Percentiles rank a stretch among this genome's conserved stretches.
phyloP scores from a whole-genome alignment of 2,888 invertebrate genomes.

The Alsophila aescularia region DNA sequence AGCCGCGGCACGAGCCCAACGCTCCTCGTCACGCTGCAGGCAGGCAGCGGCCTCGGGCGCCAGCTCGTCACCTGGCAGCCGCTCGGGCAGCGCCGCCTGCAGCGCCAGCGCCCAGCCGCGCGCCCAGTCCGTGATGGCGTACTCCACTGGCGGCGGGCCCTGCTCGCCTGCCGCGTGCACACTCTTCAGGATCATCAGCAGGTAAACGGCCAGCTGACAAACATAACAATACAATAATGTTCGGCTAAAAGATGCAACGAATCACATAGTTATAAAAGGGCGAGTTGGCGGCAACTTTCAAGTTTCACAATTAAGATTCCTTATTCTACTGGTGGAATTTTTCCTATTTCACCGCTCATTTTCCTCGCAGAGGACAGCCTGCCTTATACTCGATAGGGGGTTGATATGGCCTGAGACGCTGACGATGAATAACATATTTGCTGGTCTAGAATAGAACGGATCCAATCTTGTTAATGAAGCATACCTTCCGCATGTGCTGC shows the following conservation, averaged over 20 bases:
- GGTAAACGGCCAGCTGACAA: constrained; percentile 69
- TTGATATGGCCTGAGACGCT: too few relatives aligned
- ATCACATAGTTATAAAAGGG: too few relatives aligned
- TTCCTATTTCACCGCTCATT: too few relatives aligned
- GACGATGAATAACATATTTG: too few relatives aligned
- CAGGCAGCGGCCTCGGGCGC: constrained; percentile 58
- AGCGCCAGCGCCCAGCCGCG: constrained; percentile 71
- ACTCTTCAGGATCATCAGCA: constrained; percentile 63
- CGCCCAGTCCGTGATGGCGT: constrained; percentile 75
- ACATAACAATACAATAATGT: neutral
- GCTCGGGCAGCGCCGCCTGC: constrained; percentile 63
- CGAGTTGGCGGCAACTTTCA: too few relatives aligned
- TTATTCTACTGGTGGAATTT: too few relatives aligned
- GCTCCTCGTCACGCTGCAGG: constrained; percentile 55
- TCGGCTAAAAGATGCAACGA: too few relatives aligned
- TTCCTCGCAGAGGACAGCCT: too few relatives aligned
- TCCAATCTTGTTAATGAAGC: too few relatives aligned
- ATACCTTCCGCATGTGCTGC: constrained; percentile 65
- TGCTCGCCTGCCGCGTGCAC: constrained; percentile 56
- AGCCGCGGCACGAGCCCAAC: constrained; percentile 45
- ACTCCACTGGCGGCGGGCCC: constrained; percentile 54
- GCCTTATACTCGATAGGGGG: too few relatives aligned
- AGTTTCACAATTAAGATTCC: too few relatives aligned
- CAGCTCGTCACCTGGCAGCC: constrained; percentile 48
- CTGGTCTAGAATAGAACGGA: too few relatives aligned